Conservation (phyloP, 2,888 invertebrate genomes). For the Hyppa rectilinea region DNA sequence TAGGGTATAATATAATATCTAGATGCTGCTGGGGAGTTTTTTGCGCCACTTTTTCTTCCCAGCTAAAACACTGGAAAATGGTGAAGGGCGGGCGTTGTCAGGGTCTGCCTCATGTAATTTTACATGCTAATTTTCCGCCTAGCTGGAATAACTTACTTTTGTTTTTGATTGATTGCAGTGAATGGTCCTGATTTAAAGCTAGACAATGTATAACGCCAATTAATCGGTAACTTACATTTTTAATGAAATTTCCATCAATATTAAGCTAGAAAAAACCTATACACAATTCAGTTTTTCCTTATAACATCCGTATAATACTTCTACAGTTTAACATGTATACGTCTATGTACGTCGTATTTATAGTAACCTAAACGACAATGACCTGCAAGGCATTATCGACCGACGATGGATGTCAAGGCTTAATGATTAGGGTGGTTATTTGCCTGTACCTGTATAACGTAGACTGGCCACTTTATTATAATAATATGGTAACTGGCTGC, state of each 20-base stretch:
- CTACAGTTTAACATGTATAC: neutral
- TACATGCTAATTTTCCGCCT: too few relatives aligned
- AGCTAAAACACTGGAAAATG: too few relatives aligned
- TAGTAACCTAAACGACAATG: conserved; percentile 37
- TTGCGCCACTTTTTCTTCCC: too few relatives aligned
- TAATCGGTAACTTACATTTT: too few relatives aligned
- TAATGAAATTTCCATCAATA: neutral
- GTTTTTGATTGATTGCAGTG: too few relatives aligned
- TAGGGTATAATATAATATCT: too few relatives aligned
- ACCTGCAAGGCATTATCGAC: conserved; percentile 40
- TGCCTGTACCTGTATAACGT: conserved; percentile 13
- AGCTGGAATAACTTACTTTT: too few relatives aligned
- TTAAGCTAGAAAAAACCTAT: neutral
- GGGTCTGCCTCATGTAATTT: too few relatives aligned
- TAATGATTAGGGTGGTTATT: conserved; percentile 17
- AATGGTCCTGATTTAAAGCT: neutral
- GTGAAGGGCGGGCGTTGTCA: too few relatives aligned
- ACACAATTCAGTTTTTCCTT: neutral
- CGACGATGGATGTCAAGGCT: conserved; percentile 43
- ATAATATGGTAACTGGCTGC: neutral
- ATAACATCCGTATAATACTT: neutral
- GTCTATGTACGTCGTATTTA: neutral
- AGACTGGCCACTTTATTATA: neutral
- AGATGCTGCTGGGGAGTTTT: too few relatives aligned
- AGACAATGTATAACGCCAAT: neutral